These are phyloP conservation scores for Trididemnum miniatum DNA, from an alignment of 23 tunicate genomes.

Conservation along the genomic window DNA sequence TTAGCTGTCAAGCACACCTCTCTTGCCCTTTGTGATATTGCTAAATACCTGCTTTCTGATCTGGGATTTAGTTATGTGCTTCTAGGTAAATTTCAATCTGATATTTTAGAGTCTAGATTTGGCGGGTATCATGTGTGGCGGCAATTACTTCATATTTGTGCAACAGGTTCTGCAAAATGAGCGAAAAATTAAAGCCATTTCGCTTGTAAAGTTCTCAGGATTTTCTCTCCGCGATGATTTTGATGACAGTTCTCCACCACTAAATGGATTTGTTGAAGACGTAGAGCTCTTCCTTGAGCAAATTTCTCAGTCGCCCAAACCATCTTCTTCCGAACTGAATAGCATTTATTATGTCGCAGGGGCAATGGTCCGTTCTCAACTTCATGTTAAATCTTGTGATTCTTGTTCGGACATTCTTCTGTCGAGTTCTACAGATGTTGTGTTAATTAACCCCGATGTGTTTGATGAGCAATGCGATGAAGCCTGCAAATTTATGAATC, in stretches of 20 bases:
- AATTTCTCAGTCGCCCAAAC: neutral
- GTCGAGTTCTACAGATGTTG: conserved; percentile 5
- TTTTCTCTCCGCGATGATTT: conserved; percentile 18
- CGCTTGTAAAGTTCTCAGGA: conserved; percentile 17
- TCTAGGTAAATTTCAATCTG: conserved; percentile 31
- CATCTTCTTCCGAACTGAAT: conserved; percentile 10
- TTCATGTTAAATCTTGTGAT: conserved; percentile 13
- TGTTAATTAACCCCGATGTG: neutral
- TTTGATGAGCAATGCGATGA: conserved; percentile 9
- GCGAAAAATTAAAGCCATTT: conserved; percentile 32
- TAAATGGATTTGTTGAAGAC: conserved; percentile 4
- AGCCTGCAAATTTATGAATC: conserved; percentile 21
- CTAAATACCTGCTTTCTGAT: conserved; percentile 8
- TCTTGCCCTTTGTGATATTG: conserved; percentile 15
- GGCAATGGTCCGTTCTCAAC: conserved; percentile 30
- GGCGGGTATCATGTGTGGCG: conserved; percentile 28
- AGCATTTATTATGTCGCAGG: conserved; percentile 33
- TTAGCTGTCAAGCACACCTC: conserved; percentile 24
- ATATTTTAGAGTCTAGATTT: conserved; percentile 21
- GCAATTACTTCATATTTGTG: conserved; percentile 23
- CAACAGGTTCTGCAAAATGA: conserved; percentile 19
- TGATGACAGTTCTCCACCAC: neutral
- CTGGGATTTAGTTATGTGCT: conserved; percentile 24
- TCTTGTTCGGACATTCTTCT: conserved; percentile 27
- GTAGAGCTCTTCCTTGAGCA: conserved; percentile 14